A percentile compares a stretch with the other conserved stretches of the same genome.
Evolutionary conservation across 30 jellyfish, hydroid and myxozoan species (phyloP).

Genomic region (Aurelia sp.): DNA sequence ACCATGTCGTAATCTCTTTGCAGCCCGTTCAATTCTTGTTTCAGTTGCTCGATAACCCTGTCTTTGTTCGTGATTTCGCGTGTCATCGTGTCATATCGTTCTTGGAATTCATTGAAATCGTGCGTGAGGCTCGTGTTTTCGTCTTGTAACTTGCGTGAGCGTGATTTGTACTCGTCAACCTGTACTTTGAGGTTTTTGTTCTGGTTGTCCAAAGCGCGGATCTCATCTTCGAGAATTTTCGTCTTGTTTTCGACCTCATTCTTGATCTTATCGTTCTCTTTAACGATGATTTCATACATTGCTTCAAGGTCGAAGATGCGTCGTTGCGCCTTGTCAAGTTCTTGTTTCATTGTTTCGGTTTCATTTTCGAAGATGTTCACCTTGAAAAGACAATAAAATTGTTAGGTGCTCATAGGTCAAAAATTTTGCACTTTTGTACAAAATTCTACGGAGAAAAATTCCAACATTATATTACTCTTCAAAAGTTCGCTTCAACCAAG

Average conservation of each 20-base stretch:
- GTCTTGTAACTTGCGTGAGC: constrained; percentile 74
- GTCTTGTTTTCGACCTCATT: constrained; percentile 76
- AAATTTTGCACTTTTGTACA: not conserved
- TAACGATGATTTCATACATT: constrained; percentile 78
- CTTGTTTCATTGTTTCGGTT: constrained; percentile 64
- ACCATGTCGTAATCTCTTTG: constrained; percentile 73
- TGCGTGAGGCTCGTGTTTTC: constrained; percentile 64
- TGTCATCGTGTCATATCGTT: constrained; percentile 69
- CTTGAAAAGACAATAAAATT: not conserved
- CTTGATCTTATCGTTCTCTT: constrained; percentile 84
- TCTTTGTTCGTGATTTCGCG: constrained; percentile 89
- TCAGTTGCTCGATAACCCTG: constrained; percentile 83
- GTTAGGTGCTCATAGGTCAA: not conserved
- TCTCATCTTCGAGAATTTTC: constrained; percentile 81
- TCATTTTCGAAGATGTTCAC: constrained; percentile 65
- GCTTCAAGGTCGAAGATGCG: constrained; percentile 97
- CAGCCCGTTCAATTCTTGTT: constrained; percentile 74
- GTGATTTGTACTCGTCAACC: constrained; percentile 81
- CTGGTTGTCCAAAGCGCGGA: constrained; percentile 64
- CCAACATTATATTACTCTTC: not conserved
- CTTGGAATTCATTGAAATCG: constrained; percentile 85
- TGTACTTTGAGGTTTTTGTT: constrained; percentile 77
- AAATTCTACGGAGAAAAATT: not conserved
- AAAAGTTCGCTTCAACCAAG: no score
- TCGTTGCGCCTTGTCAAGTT: constrained; percentile 82